Evolutionary conservation across 2,113 vertebrate genomes (phyloP), one percentile per base, ranked within the genome.

Genomic region (Galeopterus variegatus): DNA sequence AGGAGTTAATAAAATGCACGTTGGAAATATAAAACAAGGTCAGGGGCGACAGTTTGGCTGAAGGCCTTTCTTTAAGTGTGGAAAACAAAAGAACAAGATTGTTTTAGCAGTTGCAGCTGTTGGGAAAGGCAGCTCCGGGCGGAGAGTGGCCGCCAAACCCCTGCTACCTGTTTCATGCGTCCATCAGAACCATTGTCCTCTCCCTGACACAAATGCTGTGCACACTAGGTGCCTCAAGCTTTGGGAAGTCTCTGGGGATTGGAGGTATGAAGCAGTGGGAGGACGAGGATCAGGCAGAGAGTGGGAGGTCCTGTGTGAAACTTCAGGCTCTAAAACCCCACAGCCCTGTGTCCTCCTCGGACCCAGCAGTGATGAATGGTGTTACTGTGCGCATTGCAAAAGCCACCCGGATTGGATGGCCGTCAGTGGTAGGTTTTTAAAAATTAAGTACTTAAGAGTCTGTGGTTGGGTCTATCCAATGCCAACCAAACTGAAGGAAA

Each of bases 1-100:
- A 98, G 85, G 90, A 98, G 97, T 98, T 98, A 98, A 98, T 98
- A 98, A 98, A 99, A 98, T 10, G 6, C 97, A 98, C 18, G 0
- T 50, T 90, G 97, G 97, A 98, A 98, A 97, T 98, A 97, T 96
- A 97, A 98, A 97, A 97, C 93, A 97, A 98, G 98, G 98, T 98
- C 98, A 98, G 91, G 97, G 97, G 97, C 98, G 96, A 98, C 93
- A 93, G 93, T 97, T 98, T 97, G 90, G 96, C 97, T 98, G 97
- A 64, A 98, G 97, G 96, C 90, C 89, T 98, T 95, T 98, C 96
- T 98, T 97, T 93, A 94, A 98, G 97, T 75, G 75, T 36, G 82
- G 82, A 98, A 98, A 98, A 98, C 97, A 98, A 98, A 98, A 98
- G 96, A 97, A 93, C 50, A 93, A 97, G 96, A 95, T 97, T 94